Evolutionary conservation across 2,888 invertebrate genomes (phyloP), one percentile per base, ranked within the genome.

Genomic region (Halictus ligatus): DNA sequence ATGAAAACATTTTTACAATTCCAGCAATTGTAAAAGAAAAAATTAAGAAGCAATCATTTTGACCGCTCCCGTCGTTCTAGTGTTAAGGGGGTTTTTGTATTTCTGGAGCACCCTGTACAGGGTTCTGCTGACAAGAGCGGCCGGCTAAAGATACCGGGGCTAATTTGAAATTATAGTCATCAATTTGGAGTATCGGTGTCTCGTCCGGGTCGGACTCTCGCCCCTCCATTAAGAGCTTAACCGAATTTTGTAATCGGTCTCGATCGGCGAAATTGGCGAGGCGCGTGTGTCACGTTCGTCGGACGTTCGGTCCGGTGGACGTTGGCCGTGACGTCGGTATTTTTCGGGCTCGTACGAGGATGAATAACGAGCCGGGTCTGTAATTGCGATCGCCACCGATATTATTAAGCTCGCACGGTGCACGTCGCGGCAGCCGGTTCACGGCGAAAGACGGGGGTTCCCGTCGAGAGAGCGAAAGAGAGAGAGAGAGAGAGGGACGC

Each of bases 161-260:
- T 84, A 80, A 85, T 83, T 85, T 83, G 58, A 85, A 79, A 85
- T 85, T 83, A 76, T 67, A 76, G 83, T 83, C 67, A 76, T 85
- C 79, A 73, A 83, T 79, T 73, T 67, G 71, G n/a, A n/a, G 6
- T 8, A 67, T 81, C 76, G 73, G 54, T 35, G 21, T 21, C 35
- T 29, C 29, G 43, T n/a, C 8, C 76, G 60, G 10, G 7, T 35
- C 25, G 25, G 13, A 2, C 40, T 12, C 21, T 71, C 60, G n/a
- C n/a, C 72, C 73, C 76, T 64, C 81, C 58, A 77, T 73, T 69
- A 67, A 25, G 54, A 67, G 73, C 73, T 46, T 58, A 78, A 78
- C 75, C 69, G 82, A 83, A 83, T 73, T 83, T 81, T 18, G 64
- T 64, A 58, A 84, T 67, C 80, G 75, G 35, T 76, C 71, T 46